Evolutionary conservation across 2,888 invertebrate species (phyloP), one percentile per base, ranked within the genome.

Genomic region (Homarus gammarus): DNA sequence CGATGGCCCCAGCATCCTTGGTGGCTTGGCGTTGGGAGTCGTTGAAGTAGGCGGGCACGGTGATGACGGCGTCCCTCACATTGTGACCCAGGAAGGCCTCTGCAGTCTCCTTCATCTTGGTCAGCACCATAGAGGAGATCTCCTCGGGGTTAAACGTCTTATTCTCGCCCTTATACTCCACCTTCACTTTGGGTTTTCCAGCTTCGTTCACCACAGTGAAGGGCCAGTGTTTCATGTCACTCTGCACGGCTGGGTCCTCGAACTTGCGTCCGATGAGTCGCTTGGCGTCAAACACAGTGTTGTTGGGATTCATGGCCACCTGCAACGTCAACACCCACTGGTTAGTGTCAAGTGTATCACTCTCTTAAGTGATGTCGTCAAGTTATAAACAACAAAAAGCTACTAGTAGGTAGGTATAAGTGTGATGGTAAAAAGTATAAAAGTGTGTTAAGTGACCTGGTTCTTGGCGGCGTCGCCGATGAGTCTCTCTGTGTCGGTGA

Each of bases 21-120:
- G 98, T 98, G 93, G 97, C 97, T 94, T 97, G 97, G 93, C 97
- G 96, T 94, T 98, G 97, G 6, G 97, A 97, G 94, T 97, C 97
- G 93, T 97, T 97, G 95, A 97, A 97, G 94, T 98, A 98, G 89
- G 98, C 98, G 93, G 98, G 96, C 92, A 98, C 98, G 90, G 98
- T 98, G 93, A 98, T 96, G 33, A 98, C 98, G 92, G 98, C 98
- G 93, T 98, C 97, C 92, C 96, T 96, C 91, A 98, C 96, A 68
- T 96, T 95, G 93, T 96, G 96, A 92, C 99, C 99, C 92, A 97
- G 95, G 94, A 96, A 97, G 0, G 97, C 97, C 94, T 97, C 97
- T 73, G 97, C 97, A 83, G 97, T 97, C 94, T 97, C 97, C 95
- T 97, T 98, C 98, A 98, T 98, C 94, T 98, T 98, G 51, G 96